Evolutionary conservation across 1,140 invertebrate genomes (phyloP).

Genomic region (Tachypleus tridentatus): DNA sequence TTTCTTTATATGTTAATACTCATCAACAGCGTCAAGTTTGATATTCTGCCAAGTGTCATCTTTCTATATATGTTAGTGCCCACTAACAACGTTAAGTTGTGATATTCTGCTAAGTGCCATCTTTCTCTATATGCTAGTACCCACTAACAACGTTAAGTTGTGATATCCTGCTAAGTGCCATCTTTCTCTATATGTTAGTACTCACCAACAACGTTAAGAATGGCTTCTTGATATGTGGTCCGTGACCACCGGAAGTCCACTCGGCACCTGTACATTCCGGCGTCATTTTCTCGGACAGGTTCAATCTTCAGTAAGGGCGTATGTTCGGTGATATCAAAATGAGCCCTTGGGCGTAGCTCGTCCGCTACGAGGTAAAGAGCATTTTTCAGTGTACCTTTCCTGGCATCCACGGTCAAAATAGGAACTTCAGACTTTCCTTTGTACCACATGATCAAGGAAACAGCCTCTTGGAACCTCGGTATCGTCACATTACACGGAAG

Average conservation of each 20-base stretch:
- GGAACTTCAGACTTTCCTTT: conserved; percentile 58
- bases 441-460: conserved; percentile 69
- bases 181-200: conserved; percentile 22
- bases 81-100: conserved; percentile 60
- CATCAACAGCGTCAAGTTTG: conserved; percentile 60
- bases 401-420: conserved; percentile 45
- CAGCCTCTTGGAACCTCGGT: conserved; percentile 50
- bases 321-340: neutral
- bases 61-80: conserved; percentile 32
- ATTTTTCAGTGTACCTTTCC: neutral
- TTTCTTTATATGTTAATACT: no score
- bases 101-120: no score
- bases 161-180: no score
- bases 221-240: conserved; percentile 61
- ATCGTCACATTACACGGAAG: conserved; percentile 64
- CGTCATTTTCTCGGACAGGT: conserved; percentile 17
- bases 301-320: conserved; percentile 14
- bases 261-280: conserved; percentile 25
- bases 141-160: conserved; percentile 62
- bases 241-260: conserved; percentile 70
- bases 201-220: conserved; percentile 69
- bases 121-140: conserved; percentile 29
- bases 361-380: neutral
- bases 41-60: no score
- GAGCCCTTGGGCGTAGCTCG: neutral